Evolutionary conservation across 2,797 vertebrate species (phyloP).

Genomic region (Kryptolebias ocellatus): DNA sequence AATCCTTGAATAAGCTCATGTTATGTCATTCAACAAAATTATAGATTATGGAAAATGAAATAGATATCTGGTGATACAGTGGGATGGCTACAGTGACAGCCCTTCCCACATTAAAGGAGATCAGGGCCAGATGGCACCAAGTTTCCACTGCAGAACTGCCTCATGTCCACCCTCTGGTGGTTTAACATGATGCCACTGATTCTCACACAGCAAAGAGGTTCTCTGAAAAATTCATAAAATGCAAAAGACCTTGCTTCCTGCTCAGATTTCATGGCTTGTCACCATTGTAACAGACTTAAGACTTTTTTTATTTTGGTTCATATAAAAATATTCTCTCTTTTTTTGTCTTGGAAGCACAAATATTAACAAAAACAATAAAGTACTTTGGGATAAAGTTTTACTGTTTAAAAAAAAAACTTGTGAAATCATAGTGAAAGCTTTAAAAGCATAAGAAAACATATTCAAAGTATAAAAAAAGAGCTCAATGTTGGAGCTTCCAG

Average conservation of each 20-base stretch:
- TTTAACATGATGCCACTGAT: background rate
- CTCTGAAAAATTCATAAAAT: background rate
- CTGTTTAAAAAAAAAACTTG: conserved; percentile 31
- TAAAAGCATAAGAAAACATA: conserved; percentile 6
- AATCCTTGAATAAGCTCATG: conserved; percentile 19
- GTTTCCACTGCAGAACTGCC: conserved; percentile 42
- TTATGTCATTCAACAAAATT: conserved; percentile 46
- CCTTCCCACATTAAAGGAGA: conserved; percentile 27
- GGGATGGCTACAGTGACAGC: conserved; percentile 9
- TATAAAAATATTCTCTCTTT: conserved; percentile 1
- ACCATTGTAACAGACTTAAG: conserved; percentile 22
- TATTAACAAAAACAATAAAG: conserved; percentile 2
- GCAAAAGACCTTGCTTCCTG: conserved; percentile 13
- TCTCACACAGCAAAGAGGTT: background rate
- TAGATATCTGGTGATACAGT: conserved; percentile 20
- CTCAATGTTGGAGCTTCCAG: background rate
- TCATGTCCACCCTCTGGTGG: conserved; percentile 53
- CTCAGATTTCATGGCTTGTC: conserved; percentile 12
- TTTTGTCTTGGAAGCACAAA: no score
- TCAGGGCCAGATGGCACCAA: conserved; percentile 57
- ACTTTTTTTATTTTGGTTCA: conserved; percentile 23
- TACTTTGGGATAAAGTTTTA: conserved; percentile 55
- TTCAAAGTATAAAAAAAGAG: background rate
- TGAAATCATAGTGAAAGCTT: conserved; percentile 18
- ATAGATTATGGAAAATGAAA: conserved; percentile 51